These are phyloP conservation scores for Pangasius mekongensis DNA, from an alignment of 2,797 vertebrate species.

Conservation along the genomic window DNA sequence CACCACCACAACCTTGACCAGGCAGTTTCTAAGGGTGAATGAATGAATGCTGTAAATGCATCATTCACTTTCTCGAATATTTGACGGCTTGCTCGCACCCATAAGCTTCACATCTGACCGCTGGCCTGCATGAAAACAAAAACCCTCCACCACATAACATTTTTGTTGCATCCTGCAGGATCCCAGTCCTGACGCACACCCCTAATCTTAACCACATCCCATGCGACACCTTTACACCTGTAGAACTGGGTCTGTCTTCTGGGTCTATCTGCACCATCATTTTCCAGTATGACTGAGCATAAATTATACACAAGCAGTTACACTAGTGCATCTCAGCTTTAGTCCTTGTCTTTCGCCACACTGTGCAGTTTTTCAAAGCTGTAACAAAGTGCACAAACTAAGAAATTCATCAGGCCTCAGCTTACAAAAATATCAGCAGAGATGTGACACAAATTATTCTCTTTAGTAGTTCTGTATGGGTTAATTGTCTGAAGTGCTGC, in stretches of 20 bases:
- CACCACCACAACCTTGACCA: background rate
- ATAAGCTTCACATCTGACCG: background rate
- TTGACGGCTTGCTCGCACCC: background rate
- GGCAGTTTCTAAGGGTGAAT: background rate
- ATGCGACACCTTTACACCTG: background rate
- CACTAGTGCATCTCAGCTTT: background rate
- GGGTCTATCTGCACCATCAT: background rate
- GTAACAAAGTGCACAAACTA: background rate
- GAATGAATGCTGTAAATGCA: background rate
- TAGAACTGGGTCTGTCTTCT: background rate
- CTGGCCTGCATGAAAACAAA: background rate
- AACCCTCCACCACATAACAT: background rate
- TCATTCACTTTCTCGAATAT: background rate
- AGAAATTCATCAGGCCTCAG: background rate
- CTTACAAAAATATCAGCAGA: background rate
- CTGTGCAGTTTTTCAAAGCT: background rate
- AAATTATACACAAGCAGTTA: background rate
- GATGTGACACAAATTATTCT: background rate
- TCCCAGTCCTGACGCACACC: background rate
- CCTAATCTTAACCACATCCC: background rate
- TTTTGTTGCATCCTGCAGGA: background rate
- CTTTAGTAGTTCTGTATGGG: constrained; percentile 4
- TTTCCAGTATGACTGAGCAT: background rate
- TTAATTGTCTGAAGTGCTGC: constrained; percentile 45
- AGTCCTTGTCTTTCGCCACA: background rate